Evolutionary conservation across 2,888 invertebrate species (phyloP), one percentile per base, ranked within the genome.

Genomic region (Lycocerus yunnanus): DNA sequence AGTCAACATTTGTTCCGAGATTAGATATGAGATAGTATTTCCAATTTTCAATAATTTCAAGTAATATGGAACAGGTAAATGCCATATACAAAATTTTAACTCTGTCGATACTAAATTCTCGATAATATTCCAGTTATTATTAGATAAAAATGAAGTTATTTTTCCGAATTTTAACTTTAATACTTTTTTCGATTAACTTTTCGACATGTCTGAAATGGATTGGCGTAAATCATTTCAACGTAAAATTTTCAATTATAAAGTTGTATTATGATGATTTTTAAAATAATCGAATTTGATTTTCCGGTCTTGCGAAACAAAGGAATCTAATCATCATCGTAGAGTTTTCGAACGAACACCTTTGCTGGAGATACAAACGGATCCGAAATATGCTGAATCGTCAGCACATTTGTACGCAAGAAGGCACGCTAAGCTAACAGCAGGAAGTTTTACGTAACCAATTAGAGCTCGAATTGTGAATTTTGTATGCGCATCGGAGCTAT

Each of bases 381-480:
- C 67, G 66, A 75, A 72, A 72, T 72, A 75, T 72, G 75, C 69
- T 69, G 75, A 75, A 67, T 72, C 69, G 69, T 72, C 69, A 75
- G 69, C 59, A 66, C 60, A 73, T 72, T 77, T 72, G 77, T 73
- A 71, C 66, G 69, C 73, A 75, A 43, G 66, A 20, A 68, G 66
- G 71, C 69, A 69, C 69, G 18, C 74, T 65, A 67, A 68, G 72
- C 69, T 71, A 70, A 69, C 73, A 68, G 69, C 69, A 72, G 75
- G 75, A 75, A 78, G 74, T 75, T 78, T 73, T 73, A 78, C 78
- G 75, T 74, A 75, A 74, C 78, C 78, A 80, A 80, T 80, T 80
- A 80, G 78, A 73, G 77, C 69, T 72, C n/a, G 60, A 77, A 63
- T 72, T 76, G 74, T 73, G 68, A 73, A 74, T 71, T 77, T 73